Evolutionary conservation across 1,140 invertebrate genomes (phyloP).

Genomic region (Antheraea mylitta): DNA sequence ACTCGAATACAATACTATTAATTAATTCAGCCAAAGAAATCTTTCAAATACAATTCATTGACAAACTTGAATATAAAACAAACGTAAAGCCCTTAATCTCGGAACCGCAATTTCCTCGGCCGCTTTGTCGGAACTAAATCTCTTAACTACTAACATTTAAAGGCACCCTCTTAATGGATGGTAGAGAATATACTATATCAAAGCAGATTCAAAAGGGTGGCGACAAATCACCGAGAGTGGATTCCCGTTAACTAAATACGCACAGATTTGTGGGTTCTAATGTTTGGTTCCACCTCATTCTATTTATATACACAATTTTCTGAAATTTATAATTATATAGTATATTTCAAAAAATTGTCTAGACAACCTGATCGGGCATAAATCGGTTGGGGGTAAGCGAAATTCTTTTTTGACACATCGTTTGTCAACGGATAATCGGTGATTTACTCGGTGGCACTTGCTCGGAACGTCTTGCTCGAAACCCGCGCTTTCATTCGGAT

Average conservation of each 20-base stretch:
- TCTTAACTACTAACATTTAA: not conserved
- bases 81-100: not conserved
- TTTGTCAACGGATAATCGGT: too few relatives aligned
- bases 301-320: not conserved
- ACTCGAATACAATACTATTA: too few relatives aligned
- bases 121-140: not conserved
- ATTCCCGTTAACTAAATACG: not conserved
- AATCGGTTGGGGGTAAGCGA: too few relatives aligned
- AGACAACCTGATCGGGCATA: too few relatives aligned
- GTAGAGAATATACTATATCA: not conserved
- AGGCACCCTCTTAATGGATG: not conserved
- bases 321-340: too few relatives aligned
- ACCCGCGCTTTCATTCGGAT: too few relatives aligned
- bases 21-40: not conserved
- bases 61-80: slow-evolving; percentile 1
- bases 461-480: too few relatives aligned
- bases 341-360: too few relatives aligned
- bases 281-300: not conserved
- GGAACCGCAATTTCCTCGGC: not conserved
- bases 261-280: not conserved
- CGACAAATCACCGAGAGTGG: not conserved
- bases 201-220: slow-evolving; percentile 1
- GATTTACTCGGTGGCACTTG: too few relatives aligned
- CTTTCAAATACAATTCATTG: not conserved
- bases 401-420: too few relatives aligned